phyloP scores from a whole-genome alignment of 2,888 invertebrate species.

The Nycteola revayana region DNA sequence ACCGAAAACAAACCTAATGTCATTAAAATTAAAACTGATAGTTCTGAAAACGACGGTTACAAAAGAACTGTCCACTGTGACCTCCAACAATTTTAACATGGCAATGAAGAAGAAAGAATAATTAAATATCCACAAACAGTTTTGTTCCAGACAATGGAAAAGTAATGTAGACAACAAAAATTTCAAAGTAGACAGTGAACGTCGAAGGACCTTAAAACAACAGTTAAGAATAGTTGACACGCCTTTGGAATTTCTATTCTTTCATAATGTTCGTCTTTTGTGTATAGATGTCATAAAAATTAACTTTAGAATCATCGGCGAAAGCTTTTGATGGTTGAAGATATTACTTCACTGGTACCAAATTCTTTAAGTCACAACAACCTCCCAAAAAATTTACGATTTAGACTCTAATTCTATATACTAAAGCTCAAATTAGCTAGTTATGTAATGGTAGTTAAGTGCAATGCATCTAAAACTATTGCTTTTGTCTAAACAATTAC shows the following conservation, averaged over 20 bases:
- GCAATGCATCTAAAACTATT: constrained; percentile 28
- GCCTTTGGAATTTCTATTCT: constrained; percentile 65
- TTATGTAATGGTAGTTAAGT: constrained; percentile 27
- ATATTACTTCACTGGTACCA: constrained; percentile 41
- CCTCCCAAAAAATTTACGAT: constrained; percentile 6
- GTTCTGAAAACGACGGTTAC: constrained; percentile 3
- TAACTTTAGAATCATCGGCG: constrained; percentile 69
- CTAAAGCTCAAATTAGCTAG: constrained; percentile 26
- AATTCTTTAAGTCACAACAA: constrained; percentile 26
- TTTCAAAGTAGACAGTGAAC: constrained; percentile 38
- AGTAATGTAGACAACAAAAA: constrained; percentile 45
- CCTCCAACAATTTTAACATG: constrained; percentile 30
- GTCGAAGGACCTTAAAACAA: constrained; percentile 51
- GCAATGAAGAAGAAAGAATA: constrained; percentile 36
- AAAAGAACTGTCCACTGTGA: constrained; percentile 22
- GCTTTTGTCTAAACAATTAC: constrained; percentile 80
- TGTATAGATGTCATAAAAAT: constrained; percentile 74
- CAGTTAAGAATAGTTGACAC: constrained; percentile 50
- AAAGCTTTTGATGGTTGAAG: constrained; percentile 73
- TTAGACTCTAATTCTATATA: background rate
- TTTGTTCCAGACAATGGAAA: constrained; percentile 46
- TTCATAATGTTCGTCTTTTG: constrained; percentile 60
- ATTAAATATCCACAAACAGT: constrained; percentile 53
- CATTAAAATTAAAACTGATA: constrained; percentile 9
- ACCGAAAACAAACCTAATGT: constrained; percentile 6